phyloP scores from a whole-genome alignment of 2,113 vertebrate genomes.

The Oryzias javanicus region DNA sequence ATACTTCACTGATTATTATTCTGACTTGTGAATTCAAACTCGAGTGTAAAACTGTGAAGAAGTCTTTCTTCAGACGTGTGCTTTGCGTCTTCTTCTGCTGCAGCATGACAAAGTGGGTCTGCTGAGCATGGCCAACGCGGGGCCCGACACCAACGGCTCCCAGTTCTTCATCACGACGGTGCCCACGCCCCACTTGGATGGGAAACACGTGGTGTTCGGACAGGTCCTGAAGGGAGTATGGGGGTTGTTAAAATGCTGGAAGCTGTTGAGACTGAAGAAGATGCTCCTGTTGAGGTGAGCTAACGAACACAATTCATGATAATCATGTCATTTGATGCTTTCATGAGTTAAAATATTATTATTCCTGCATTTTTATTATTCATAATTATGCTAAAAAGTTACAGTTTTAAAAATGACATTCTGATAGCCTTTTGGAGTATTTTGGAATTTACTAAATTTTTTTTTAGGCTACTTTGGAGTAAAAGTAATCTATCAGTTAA shows the following conservation, averaged over 20 bases:
- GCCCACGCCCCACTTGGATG: conserved; percentile 89
- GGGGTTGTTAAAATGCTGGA: conserved; percentile 89
- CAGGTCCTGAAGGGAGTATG: conserved; percentile 91
- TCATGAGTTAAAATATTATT: no score
- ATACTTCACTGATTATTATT: no score
- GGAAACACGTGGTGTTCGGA: conserved; percentile 94
- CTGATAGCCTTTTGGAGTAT: no score
- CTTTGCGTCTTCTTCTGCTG: not conserved
- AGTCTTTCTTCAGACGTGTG: not conserved
- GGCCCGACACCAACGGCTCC: conserved; percentile 91
- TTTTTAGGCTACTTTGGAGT: no score
- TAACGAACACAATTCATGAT: no score
- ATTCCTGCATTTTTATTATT: no score
- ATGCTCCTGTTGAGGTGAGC: conserved; percentile 78
- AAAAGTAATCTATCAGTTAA: no score
- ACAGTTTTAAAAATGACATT: no score
- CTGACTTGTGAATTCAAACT: not conserved
- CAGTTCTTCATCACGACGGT: conserved; percentile 97
- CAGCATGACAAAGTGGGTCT: conserved; percentile 91
- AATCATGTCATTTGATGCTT: no score
- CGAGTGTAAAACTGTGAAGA: not conserved
- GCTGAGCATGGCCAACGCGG: conserved; percentile 97
- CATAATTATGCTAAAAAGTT: no score
- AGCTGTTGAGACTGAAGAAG: conserved; percentile 83
- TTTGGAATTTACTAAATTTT: no score